A percentile compares a stretch with the other conserved stretches of the same genome.
phyloP scores from a whole-genome alignment of 2,113 vertebrate genomes.

The Callocephalon fimbriatum region DNA sequence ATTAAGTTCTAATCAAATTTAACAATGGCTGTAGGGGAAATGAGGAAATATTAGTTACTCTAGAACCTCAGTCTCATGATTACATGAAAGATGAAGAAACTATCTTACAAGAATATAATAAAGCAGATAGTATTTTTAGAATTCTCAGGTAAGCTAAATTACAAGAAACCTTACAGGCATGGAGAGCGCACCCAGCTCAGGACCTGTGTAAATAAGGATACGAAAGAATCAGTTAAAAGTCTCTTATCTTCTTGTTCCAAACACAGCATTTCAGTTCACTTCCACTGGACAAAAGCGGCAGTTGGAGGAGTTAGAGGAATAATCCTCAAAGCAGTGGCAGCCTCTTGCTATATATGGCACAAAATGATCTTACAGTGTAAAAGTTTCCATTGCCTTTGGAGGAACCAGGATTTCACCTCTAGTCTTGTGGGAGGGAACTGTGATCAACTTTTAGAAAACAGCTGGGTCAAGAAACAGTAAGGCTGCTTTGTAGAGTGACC shows the following conservation, averaged over 20 bases:
- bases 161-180: neutral
- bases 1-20: constrained; percentile 21
- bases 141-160: neutral
- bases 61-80: neutral
- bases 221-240: neutral
- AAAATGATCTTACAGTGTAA: neutral
- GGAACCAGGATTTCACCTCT: neutral
- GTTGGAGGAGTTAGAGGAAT: neutral
- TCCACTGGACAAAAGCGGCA: neutral
- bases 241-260: neutral
- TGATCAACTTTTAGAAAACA: neutral
- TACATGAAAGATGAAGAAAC: neutral
- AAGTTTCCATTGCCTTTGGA: neutral
- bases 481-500: neutral
- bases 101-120: neutral
- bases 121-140: neutral
- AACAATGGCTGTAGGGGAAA: neutral
- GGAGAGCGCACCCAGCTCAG: neutral
- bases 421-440: neutral
- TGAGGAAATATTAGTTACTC: neutral
- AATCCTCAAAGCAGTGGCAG: neutral
- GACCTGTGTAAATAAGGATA: neutral
- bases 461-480: neutral
- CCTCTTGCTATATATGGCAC: neutral
- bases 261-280: neutral